These are phyloP conservation scores for Clitarchus hookeri DNA, from an alignment of 2,888 invertebrate species.

Conservation along the genomic window DNA sequence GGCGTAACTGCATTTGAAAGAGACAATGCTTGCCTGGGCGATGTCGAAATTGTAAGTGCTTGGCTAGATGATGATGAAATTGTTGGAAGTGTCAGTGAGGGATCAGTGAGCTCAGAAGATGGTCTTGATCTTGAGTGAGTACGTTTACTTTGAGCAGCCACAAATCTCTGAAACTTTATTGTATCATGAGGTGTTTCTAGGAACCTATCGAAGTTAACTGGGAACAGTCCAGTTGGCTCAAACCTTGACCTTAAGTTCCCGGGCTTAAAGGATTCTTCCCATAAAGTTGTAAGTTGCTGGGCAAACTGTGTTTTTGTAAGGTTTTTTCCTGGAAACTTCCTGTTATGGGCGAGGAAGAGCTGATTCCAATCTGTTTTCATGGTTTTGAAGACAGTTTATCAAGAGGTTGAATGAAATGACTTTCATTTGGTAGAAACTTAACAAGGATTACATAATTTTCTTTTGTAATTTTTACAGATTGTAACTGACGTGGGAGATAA, in stretches of 20 bases:
- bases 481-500: background rate
- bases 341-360: too few species aligned
- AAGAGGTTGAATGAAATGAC: slow-evolving; percentile 10
- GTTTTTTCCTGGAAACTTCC: background rate
- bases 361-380: slow-evolving; percentile 19
- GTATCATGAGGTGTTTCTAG: background rate
- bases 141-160: background rate
- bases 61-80: too few species aligned
- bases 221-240: slow-evolving; percentile 11
- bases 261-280: slow-evolving; percentile 12
- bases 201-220: background rate
- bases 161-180: background rate
- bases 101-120: background rate
- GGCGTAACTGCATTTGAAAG: too few species aligned
- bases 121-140: slow-evolving; percentile 6
- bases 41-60: too few species aligned
- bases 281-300: background rate
- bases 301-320: background rate
- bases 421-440: background rate
- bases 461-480: background rate
- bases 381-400: slow-evolving; percentile 16
- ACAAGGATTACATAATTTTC: slow-evolving; percentile 3
- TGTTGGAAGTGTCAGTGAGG: too few species aligned
- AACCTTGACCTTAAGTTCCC: too few species aligned
- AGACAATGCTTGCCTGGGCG: too few species aligned